Base-by-base conservation (phyloP, 2,888 invertebrate species). In the Cerastis rubricosa region DNA sequence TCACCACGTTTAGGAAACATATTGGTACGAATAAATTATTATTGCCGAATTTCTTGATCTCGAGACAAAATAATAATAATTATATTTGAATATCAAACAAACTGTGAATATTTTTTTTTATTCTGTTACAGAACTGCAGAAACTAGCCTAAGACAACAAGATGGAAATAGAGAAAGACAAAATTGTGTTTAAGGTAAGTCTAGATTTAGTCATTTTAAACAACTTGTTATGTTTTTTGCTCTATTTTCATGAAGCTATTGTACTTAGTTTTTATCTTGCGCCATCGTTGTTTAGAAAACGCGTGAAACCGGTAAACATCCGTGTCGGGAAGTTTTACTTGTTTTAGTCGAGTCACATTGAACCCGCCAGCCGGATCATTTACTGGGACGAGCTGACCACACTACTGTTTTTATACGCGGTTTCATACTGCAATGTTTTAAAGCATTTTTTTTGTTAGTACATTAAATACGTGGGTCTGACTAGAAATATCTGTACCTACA, bases 111-210 rank as follows among this genome's bases (percentile, higher is more conserved):
- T 63, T 0, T 25, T 40, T 22, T 63, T 64, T 64, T 17, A 25
- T 65, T 45, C 68, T 86, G 81, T 87, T 87, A 49, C 86, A 87
- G 87, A 74, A 79, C 86, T 86, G 54, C 88, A 83, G 85, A 73
- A 47, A n/a, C 68, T 66, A 80, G 65, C 40, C n/a, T 74, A 80
- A 81, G 43, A 65, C 66, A 66, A 76, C 19, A 72, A 64, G 40
- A 78, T 71, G 66, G 89, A 83, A 84, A 96, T 96, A 96, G 96
- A 96, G 76, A 96, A 95, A 85, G 95, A 96, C 81, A 96, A 94
- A 90, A 96, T 96, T 81, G 93, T 96, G 22, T 96, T 96, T 84
- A 95, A 95, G 95, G 96, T 96, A 92, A 93, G 94, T 61, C 29
- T 73, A 59, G 29, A 57, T 66, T 64, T 19, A 54, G 25, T 8